Evolutionary conservation across 2,888 invertebrate species (phyloP), one percentile per base, ranked within the genome.

Genomic region (Eupithecia tripunctaria): DNA sequence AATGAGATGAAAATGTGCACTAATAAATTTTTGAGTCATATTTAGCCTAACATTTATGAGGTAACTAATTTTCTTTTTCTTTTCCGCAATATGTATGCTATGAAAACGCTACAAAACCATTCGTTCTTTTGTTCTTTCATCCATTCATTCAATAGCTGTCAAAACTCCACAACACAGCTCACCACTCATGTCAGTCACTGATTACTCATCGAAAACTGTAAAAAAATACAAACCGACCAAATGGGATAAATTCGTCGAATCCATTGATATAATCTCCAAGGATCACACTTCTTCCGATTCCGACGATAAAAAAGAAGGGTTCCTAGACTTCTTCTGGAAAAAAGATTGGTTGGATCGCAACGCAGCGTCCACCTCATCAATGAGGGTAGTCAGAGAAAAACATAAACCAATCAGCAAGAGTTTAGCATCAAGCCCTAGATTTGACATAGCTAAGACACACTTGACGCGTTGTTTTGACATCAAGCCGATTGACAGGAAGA

Each of bases 161-260:
- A 67, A 21, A 86, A 64, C 68, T 78, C 83, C 86, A 0, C 73
- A 10, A 25, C 51, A 56, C 56, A 56, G 56, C 84, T 0, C 85
- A 88, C 84, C 89, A 0, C 89, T 89, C 0, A 85, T 91, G 82
- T 89, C 87, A 0, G 85, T 89, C n/a, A 84, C 84, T 0, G 91
- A 91, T 67, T 90, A 91, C 71, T 84, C 89, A 0, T 85, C 88
- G 0, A 86, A 82, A 70, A 27, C 18, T 25, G 79, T 69, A 76
- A 80, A 78, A 43, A 79, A 81, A 63, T 74, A 4, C 41, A 85
- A 80, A 79, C 77, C 77, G 38, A 84, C 88, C 0, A 89, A 86
- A 82, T 90, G 90, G 91, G 78, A 87, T 0, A 89, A 89, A 36
- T 91, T 90, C 56, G 84, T 91, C 21, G 91, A 90, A 21, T 87